phyloP scores from a whole-genome alignment of 2,797 vertebrate genomes.

The Silurus lanzhouensis region DNA sequence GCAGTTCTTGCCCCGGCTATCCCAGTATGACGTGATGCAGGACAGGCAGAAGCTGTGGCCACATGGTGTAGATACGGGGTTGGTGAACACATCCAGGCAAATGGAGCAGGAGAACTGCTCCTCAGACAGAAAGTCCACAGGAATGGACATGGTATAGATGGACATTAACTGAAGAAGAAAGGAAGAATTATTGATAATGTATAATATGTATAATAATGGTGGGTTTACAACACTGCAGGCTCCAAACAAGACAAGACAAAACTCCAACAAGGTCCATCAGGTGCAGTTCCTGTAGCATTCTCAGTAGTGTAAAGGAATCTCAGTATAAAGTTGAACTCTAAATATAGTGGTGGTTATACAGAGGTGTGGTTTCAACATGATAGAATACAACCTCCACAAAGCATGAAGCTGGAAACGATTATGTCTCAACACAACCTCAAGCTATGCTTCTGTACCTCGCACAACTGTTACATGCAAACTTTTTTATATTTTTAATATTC shows the following conservation, averaged over 20 bases:
- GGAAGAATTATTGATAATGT: too few relatives aligned
- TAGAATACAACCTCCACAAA: not conserved
- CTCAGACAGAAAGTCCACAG: conserved; percentile 68
- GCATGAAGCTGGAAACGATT: not conserved
- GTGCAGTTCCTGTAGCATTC: not conserved
- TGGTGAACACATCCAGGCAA: conserved; percentile 70
- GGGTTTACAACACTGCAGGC: not conserved
- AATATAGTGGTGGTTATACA: not conserved
- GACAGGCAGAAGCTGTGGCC: conserved; percentile 83
- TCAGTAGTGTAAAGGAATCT: not conserved
- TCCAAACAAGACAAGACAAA: not conserved
- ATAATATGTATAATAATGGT: too few relatives aligned
- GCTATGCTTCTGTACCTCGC: not conserved
- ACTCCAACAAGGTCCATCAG: not conserved
- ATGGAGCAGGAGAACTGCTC: conserved; percentile 80
- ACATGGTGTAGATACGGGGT: conserved; percentile 78
- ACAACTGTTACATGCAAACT: not conserved
- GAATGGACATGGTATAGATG: conserved; percentile 58
- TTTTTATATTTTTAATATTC: too few relatives aligned
- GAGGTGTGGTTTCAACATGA: not conserved
- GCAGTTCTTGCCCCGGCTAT: conserved; percentile 54
- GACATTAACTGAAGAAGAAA: not conserved
- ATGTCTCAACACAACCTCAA: not conserved
- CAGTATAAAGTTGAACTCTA: not conserved
- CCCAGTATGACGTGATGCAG: conserved; percentile 78